Evolutionary conservation across 1,140 invertebrate species (phyloP).

Genomic region (Trichomalopsis sarcophagae): DNA sequence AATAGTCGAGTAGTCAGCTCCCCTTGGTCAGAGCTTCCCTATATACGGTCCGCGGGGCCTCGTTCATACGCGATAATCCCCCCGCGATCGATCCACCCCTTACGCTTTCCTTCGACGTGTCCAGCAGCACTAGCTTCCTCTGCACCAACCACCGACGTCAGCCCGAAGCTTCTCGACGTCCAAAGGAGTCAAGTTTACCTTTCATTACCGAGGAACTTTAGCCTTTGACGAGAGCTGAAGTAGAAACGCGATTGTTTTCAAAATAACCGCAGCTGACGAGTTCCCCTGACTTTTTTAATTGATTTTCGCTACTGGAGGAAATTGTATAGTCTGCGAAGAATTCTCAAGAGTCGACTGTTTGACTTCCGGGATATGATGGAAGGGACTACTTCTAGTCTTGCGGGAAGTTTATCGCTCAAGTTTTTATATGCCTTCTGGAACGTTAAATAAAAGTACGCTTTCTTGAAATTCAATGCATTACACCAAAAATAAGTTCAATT

Average conservation of each 20-base stretch:
- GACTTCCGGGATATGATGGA: too few relatives aligned
- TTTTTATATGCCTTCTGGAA: too few relatives aligned
- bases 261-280: background rate
- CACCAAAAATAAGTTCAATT: too few relatives aligned
- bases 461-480: too few relatives aligned
- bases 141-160: background rate
- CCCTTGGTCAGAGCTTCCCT: slow-evolving; percentile 9
- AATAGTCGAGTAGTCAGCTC: background rate
- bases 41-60: background rate
- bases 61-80: background rate
- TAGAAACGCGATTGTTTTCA: background rate
- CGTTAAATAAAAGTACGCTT: background rate
- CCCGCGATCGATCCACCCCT: slow-evolving; percentile 1
- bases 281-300: background rate
- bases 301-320: background rate
- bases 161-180: background rate
- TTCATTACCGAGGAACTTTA: slow-evolving; percentile 2
- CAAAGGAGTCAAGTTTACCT: slow-evolving; percentile 6
- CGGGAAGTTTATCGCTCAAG: too few relatives aligned
- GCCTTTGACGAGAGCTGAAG: background rate
- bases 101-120: background rate
- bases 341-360: too few relatives aligned
- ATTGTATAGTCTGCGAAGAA: too few relatives aligned
- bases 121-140: background rate
- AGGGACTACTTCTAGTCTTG: too few relatives aligned